Evolutionary conservation across 2,113 vertebrate species (phyloP).

Genomic region (Sebastes fasciatus): DNA sequence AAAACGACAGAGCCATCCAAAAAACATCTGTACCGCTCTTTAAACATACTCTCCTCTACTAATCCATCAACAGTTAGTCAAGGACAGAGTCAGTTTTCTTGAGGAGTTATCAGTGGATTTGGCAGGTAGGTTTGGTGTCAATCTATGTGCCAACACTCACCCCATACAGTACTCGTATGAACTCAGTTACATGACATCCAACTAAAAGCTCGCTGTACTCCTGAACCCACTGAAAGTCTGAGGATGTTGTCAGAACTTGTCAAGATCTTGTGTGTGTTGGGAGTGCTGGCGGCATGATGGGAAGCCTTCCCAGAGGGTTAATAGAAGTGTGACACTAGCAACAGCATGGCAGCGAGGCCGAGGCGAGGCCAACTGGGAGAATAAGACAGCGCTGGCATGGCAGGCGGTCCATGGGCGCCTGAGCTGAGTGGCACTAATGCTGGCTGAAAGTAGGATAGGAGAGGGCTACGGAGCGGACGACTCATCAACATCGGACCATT

Average conservation of each 20-base stretch:
- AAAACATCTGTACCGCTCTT: neutral
- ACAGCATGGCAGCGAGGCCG: conserved; percentile 31
- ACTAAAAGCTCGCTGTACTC: conserved; percentile 48
- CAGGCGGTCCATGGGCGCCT: conserved; percentile 44
- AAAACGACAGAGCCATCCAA: neutral
- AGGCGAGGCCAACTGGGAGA: conserved; percentile 59
- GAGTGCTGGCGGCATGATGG: conserved; percentile 31
- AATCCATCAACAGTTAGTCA: neutral
- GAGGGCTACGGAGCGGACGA: conserved; percentile 14
- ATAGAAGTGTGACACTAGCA: conserved; percentile 49
- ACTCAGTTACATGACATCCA: conserved; percentile 39
- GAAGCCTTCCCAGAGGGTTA: conserved; percentile 49
- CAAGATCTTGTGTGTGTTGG: conserved; percentile 36
- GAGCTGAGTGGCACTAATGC: conserved; percentile 64
- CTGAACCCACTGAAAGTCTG: conserved; percentile 20
- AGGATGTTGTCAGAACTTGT: conserved; percentile 50
- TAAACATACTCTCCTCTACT: neutral
- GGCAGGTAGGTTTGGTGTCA: neutral
- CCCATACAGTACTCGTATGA: conserved; percentile 24
- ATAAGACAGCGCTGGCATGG: conserved; percentile 45
- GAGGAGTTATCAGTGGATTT: neutral
- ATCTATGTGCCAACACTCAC: neutral
- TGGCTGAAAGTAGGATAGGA: conserved; percentile 39
- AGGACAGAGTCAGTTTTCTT: neutral
- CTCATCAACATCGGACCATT: conserved; percentile 47